These are phyloP conservation scores for Propithecus perrieri DNA, from an alignment of 2,797 vertebrate genomes.

Conservation along the genomic window DNA sequence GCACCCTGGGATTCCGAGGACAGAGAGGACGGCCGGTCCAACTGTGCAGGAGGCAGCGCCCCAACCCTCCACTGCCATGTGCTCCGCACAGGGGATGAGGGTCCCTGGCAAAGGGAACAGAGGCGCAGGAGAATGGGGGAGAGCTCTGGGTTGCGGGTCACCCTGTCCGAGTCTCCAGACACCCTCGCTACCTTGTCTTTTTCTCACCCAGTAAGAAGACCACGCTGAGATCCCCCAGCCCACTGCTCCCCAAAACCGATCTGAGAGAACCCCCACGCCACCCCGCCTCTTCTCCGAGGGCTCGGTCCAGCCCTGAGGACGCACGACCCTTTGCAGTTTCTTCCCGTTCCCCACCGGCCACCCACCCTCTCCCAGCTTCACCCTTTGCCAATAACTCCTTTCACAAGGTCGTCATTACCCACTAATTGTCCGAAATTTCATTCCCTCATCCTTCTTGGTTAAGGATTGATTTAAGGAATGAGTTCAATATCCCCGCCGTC, in stretches of 20 bases:
- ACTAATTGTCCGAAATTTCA: constrained; percentile 76
- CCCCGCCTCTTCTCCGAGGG: neutral
- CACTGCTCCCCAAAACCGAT: neutral
- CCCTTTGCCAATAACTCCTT: constrained; percentile 2
- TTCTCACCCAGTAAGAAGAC: neutral
- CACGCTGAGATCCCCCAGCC: fast-evolving
- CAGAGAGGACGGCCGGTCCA: too few relatives aligned
- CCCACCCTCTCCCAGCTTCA: neutral
- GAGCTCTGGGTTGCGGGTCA: neutral
- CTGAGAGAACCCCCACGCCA: neutral
- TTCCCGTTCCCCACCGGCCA: fast-evolving
- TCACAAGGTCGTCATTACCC: constrained; percentile 69
- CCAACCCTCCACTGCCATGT: neutral
- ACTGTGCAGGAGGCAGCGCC: neutral
- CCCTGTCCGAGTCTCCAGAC: neutral
- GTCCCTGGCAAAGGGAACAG: neutral
- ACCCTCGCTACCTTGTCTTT: neutral
- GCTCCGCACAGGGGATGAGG: neutral
- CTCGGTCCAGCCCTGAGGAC: neutral
- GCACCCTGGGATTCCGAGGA: neutral
- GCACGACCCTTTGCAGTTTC: neutral
- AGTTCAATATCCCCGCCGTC: constrained; percentile 69
- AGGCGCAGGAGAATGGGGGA: too few relatives aligned
- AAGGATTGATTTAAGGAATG: constrained; percentile 77
- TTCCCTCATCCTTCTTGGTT: constrained; percentile 75